Percentiles rank a stretch among this genome's conserved stretches.
phyloP scores from a whole-genome alignment of 2,113 vertebrate genomes.

The Micronycteris hirsuta region DNA sequence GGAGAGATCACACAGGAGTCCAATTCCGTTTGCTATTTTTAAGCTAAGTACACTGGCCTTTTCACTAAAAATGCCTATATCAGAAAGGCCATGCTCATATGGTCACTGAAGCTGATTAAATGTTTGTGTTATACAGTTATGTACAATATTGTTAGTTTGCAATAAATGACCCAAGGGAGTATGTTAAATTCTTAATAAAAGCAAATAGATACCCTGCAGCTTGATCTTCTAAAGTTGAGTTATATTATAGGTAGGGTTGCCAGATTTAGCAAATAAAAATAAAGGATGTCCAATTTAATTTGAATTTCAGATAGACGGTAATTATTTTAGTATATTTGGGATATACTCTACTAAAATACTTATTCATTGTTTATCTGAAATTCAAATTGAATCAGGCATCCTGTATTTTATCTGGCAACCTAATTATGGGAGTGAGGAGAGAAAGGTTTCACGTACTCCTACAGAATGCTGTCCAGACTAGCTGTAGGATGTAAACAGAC shows the following conservation, averaged over 20 bases:
- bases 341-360: background rate
- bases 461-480: background rate
- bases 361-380: background rate
- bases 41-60: background rate
- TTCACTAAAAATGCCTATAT: background rate
- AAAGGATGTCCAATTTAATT: background rate
- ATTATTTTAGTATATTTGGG: background rate
- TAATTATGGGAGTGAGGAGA: background rate
- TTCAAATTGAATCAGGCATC: conserved; percentile 1
- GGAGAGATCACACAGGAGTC: background rate
- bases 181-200: conserved; percentile 31
- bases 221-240: background rate
- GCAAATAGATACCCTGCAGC: background rate
- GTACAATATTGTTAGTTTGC: background rate
- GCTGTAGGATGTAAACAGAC: background rate
- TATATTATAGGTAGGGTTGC: background rate
- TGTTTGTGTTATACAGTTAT: background rate
- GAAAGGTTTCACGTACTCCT: background rate
- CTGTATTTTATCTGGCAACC: conserved; percentile 1
- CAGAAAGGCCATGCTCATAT: background rate
- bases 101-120: background rate
- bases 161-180: background rate
- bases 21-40: conserved; percentile 10
- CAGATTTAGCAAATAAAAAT: conserved; percentile 19
- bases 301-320: conserved; percentile 24